Conservation (phyloP, 2,113 vertebrate genomes). For the Nothocercus nigrocapillus region DNA sequence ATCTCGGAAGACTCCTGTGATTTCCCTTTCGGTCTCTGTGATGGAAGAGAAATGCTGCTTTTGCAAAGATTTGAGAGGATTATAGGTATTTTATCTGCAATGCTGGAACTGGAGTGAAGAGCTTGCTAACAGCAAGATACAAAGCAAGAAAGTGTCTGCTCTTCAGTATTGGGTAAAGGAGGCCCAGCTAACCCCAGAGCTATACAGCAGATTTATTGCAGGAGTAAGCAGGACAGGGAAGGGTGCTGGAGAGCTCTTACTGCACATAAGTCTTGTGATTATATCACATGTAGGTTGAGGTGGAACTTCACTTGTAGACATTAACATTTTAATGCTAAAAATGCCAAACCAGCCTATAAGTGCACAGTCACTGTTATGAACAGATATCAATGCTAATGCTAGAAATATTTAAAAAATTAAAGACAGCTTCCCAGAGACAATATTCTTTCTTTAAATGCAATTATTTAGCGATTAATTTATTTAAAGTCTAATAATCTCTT, state of each 20-base stretch:
- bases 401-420: neutral
- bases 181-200: neutral
- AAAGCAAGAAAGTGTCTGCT: no score
- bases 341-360: neutral
- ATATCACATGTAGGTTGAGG: neutral
- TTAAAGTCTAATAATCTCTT: neutral
- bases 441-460: neutral
- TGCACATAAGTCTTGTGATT: neutral
- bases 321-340: neutral
- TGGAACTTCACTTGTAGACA: neutral
- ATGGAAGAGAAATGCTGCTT: neutral
- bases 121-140: neutral
- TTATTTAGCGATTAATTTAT: neutral
- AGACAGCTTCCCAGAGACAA: neutral
- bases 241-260: neutral
- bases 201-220: neutral
- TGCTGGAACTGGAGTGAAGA: neutral
- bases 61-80: neutral
- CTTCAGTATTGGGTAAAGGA: no score
- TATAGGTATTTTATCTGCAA: neutral
- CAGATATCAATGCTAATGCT: neutral
- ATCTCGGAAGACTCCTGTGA: no score
- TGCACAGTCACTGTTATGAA: no score
- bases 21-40: neutral
- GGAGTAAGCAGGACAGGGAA: neutral